Evolutionary conservation across 2,113 vertebrate genomes (phyloP).

Genomic region (Syrmaticus mikado): DNA sequence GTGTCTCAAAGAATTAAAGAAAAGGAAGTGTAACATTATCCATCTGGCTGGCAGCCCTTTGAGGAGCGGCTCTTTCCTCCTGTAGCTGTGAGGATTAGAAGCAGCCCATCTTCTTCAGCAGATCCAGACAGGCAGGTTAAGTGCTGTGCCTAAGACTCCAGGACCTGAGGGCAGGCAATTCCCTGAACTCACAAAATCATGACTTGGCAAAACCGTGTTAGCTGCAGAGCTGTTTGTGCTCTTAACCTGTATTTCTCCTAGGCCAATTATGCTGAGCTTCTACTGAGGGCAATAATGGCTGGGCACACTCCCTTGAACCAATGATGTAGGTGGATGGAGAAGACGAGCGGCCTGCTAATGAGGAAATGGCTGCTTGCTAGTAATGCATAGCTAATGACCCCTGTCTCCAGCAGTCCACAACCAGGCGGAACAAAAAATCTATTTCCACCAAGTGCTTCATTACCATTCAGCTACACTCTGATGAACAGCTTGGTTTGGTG

Average conservation of each 20-base stretch:
- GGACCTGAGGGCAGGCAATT: slow-evolving; percentile 3
- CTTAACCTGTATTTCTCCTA: slow-evolving; percentile 41
- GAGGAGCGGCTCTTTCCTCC: not conserved
- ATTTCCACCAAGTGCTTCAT: slow-evolving; percentile 10
- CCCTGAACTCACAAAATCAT: slow-evolving; percentile 40
- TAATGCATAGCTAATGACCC: slow-evolving; percentile 49
- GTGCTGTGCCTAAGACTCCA: not conserved
- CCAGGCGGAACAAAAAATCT: slow-evolving; percentile 21
- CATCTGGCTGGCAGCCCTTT: not conserved
- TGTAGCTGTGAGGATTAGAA: not conserved
- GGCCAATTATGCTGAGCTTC: slow-evolving; percentile 54
- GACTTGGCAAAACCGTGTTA: slow-evolving; percentile 11
- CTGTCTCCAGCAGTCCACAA: not conserved
- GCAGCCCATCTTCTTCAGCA: not conserved
- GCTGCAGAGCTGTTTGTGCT: slow-evolving; percentile 17
- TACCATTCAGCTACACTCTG: not conserved
- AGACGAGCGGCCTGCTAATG: slow-evolving; percentile 39
- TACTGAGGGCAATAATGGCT: slow-evolving; percentile 32
- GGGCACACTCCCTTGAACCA: slow-evolving; percentile 55
- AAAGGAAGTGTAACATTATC: not conserved
- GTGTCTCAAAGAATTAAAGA: not conserved
- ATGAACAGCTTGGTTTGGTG: not conserved
- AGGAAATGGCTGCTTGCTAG: slow-evolving; percentile 48
- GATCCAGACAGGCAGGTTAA: not conserved
- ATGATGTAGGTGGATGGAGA: slow-evolving; percentile 46